Base-by-base conservation (phyloP, 2,888 invertebrate genomes). In the Pharmacophagus antenor region DNA sequence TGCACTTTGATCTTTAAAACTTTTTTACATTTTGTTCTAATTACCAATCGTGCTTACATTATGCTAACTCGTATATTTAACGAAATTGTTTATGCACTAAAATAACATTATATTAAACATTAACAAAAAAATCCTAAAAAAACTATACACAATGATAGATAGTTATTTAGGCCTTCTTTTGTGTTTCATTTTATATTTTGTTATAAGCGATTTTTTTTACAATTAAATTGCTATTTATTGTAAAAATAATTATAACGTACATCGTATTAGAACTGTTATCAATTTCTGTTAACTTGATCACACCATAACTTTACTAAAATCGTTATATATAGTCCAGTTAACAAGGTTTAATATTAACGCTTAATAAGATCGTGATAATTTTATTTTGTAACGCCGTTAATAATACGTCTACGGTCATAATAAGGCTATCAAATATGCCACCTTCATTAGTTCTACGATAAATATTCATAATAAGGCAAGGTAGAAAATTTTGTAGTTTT, bases 11-110 rank as follows among this genome's bases (percentile, higher is more conserved):
- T 37, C 25, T 23, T 20, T 31, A 15, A 0, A n/a, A 37, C 37
- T 37, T 37, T 37, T 31, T 3, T 27, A 37, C n/a, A 37, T n/a
- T 44, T 18, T 23, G 15, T 48, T 21, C 17, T 48, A 23, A 50
- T 27, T 12, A 31, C 21, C n/a, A 22, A 10, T 7, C 20, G 15
- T 47, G 46, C 44, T 44, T 42, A 48, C 44, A 22, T 31, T 58
- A 46, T 58, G 58, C 53, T 58, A 58, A 54, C 53, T 25, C 53
- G 48, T 58, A n/a, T 15, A 10, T 37, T 37, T n/a, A 37, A n/a
- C n/a, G n/a, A 37, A 15, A 37, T n/a, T n/a, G 37, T 37, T 37
- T 37, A 37, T 37, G 2, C 15, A 37, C 3, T 37, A 8, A 37
- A n/a, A 37, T 37, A 37, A 37, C 6, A 37, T n/a, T 37, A 37